A percentile compares a stretch with the other conserved stretches of the same genome.
phyloP scores from a whole-genome alignment of 2,113 vertebrate genomes.

The Lipotes vexillifer region DNA sequence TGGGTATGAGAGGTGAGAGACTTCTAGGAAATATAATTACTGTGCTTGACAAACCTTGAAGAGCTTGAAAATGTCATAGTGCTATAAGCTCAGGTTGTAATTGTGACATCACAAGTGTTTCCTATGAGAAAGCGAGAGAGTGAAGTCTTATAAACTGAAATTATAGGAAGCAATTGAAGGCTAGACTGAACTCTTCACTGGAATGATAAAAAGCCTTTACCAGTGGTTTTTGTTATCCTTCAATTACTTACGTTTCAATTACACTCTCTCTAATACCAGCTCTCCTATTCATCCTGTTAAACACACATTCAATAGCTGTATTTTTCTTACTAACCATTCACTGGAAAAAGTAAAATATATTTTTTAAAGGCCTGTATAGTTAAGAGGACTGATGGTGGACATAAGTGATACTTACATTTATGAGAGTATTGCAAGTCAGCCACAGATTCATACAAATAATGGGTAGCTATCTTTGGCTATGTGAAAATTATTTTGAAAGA shows the following conservation, averaged over 20 bases:
- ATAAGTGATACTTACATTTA: background rate
- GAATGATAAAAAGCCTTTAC: slow-evolving; percentile 39
- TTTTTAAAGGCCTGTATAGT: background rate
- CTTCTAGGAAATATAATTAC: slow-evolving; percentile 54
- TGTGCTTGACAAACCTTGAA: slow-evolving; percentile 51
- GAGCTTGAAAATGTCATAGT: slow-evolving; percentile 8
- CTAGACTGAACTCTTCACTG: background rate
- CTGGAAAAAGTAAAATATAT: slow-evolving; percentile 23
- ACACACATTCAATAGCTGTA: slow-evolving; percentile 7
- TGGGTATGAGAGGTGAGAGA: background rate
- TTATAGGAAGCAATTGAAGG: slow-evolving; percentile 4
- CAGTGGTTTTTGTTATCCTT: slow-evolving; percentile 41
- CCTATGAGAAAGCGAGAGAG: background rate
- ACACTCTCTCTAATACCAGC: background rate
- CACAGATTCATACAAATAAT: background rate
- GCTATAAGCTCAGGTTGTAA: background rate
- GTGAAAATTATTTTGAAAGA: background rate
- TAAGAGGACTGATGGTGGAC: slow-evolving; percentile 8
- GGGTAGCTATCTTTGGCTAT: background rate
- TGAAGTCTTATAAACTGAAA: slow-evolving; percentile 1
- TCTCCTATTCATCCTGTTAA: background rate
- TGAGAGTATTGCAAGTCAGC: background rate
- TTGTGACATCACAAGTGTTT: slow-evolving; percentile 49
- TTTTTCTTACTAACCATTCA: slow-evolving; percentile 21
- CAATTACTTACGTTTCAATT: slow-evolving; percentile 44